phyloP scores from a whole-genome alignment of 2,797 vertebrate species.

The Sebastolobus altivelis region DNA sequence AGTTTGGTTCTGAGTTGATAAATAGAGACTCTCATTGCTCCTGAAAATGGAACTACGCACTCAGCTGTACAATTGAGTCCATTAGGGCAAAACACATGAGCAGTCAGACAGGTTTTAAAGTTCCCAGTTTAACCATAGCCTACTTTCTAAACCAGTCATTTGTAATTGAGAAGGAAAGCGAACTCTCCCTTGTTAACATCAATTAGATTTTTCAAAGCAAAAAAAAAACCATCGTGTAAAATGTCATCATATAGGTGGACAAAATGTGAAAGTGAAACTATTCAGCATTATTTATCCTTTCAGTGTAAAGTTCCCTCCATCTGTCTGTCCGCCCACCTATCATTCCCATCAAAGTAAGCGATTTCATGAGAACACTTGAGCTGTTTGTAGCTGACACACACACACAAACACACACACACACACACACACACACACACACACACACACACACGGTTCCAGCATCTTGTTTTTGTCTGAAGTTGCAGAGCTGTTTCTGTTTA shows the following conservation, averaged over 20 bases:
- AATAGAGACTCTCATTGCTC: neutral
- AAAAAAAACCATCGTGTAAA: neutral
- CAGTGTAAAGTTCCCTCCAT: neutral
- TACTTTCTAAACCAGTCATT: neutral
- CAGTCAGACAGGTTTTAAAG: neutral
- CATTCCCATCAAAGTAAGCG: neutral
- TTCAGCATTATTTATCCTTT: slow-evolving; percentile 2
- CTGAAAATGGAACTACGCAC: neutral
- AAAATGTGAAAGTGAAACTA: neutral
- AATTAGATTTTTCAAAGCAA: neutral
- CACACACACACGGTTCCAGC: neutral
- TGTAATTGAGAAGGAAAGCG: neutral
- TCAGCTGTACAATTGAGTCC: neutral
- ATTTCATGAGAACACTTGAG: neutral
- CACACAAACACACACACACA: neutral
- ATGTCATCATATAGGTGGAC: neutral
- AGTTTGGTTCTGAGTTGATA: neutral
- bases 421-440: neutral
- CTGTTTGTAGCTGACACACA: neutral
- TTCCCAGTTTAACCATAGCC: neutral
- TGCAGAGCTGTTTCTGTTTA: slow-evolving; percentile 35
- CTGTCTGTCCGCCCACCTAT: neutral
- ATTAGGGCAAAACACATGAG: neutral
- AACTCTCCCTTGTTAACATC: neutral
- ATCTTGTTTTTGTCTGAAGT: slow-evolving; percentile 42